Conservation (phyloP, 2,888 invertebrate genomes). For the Poecilobothrus nobilitatus region DNA sequence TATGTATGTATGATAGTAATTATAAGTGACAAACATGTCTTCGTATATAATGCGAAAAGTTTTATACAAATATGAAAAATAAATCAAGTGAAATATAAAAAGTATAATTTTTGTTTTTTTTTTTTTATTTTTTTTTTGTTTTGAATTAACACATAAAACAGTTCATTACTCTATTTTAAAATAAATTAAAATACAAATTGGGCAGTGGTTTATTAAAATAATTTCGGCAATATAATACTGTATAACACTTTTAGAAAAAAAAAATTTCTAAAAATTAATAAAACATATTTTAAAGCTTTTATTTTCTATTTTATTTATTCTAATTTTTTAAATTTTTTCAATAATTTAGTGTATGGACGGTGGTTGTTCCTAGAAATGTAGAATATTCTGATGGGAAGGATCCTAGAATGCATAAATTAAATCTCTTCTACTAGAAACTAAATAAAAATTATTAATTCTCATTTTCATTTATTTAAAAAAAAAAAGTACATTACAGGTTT, state of each 20-base stretch:
- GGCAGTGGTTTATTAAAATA: no score
- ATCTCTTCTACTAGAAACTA: neutral
- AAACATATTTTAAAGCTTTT: no score
- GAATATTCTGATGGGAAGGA: neutral
- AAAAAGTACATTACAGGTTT: neutral
- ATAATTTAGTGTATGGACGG: constrained; percentile 9
- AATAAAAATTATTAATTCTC: neutral
- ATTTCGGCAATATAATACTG: no score
- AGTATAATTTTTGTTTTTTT: no score
- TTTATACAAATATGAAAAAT: no score
- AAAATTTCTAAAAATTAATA: no score
- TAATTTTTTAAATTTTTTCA: neutral
- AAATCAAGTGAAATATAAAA: no score
- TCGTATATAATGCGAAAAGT: neutral
- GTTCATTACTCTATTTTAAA: no score
- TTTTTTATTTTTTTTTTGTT: no score
- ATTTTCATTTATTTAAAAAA: neutral
- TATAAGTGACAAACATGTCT: neutral
- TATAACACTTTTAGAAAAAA: no score
- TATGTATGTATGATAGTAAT: neutral
- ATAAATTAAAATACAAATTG: no score
- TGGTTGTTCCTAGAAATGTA: constrained; percentile 2
- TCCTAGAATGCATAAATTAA: neutral
- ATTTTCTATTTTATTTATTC: neutral
- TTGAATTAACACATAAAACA: no score